A percentile compares a stretch with the other conserved stretches of the same genome.
Evolutionary conservation across 2,113 vertebrate species (phyloP).

Genomic region (Ellobius talpinus): DNA sequence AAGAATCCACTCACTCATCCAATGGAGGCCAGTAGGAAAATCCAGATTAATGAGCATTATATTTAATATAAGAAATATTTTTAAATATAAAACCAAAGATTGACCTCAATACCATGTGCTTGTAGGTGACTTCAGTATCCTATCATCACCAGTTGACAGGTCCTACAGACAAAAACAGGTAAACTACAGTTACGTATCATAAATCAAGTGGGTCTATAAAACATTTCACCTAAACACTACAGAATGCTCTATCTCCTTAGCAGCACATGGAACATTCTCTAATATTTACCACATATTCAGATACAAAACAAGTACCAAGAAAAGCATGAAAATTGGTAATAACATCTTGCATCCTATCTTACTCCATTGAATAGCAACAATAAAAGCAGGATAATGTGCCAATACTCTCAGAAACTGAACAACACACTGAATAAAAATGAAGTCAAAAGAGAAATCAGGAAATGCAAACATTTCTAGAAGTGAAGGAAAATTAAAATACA

Average conservation of each 20-base stretch:
- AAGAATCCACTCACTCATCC: conserved; percentile 66
- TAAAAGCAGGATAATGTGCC: neutral
- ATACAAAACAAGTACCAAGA: neutral
- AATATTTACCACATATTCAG: neutral
- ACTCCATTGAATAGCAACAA: neutral
- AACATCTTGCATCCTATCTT: neutral
- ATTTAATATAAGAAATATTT: conserved; percentile 18
- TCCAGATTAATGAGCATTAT: conserved; percentile 54
- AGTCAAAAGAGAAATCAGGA: neutral
- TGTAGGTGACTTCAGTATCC: neutral
- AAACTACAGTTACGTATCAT: neutral
- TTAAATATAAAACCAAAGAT: neutral
- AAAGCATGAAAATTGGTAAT: neutral
- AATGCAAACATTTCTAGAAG: neutral
- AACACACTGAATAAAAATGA: neutral
- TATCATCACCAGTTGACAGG: neutral
- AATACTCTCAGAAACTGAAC: neutral
- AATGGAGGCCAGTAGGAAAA: conserved; percentile 62
- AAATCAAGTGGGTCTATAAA: neutral
- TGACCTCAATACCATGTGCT: neutral
- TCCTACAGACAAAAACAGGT: neutral
- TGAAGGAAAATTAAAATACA: neutral
- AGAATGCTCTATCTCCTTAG: neutral
- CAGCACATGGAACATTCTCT: neutral
- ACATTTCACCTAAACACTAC: neutral